phyloP scores from a whole-genome alignment of 2,888 invertebrate genomes.

The Rhagophthalmus giganteus region DNA sequence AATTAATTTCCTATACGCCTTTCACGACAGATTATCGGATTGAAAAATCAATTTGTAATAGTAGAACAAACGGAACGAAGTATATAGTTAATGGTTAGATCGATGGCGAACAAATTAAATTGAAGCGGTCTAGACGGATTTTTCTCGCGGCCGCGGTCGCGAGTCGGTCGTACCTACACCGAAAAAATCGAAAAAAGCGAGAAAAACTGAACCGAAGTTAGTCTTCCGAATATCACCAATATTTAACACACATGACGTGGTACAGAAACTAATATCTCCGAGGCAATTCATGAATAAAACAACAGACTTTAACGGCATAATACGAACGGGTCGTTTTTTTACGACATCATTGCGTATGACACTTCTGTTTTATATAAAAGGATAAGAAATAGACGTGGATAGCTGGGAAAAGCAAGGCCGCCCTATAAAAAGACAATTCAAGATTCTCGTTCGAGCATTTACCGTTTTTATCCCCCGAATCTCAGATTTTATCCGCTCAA shows the following conservation, averaged over 20 bases:
- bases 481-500: constrained; percentile 28
- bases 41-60: no score
- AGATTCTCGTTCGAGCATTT: constrained; percentile 26
- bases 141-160: background rate
- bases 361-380: constrained; percentile 24
- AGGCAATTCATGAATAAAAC: constrained; percentile 23
- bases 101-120: no score
- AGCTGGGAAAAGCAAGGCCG: constrained; percentile 16
- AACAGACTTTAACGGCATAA: constrained; percentile 17
- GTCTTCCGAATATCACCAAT: background rate
- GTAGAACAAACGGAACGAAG: no score
- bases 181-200: no score
- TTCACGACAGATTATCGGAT: no score
- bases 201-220: no score
- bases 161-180: no score
- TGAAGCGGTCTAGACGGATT: background rate
- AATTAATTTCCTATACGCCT: no score
- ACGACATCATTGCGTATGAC: constrained; percentile 17
- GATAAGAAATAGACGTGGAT: constrained; percentile 22
- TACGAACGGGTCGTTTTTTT: constrained; percentile 17
- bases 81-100: no score
- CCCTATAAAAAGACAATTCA: constrained; percentile 31
- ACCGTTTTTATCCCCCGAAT: constrained; percentile 29
- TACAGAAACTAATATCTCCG: background rate
- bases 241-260: background rate